Conservation (phyloP, 2,113 vertebrate species). For the Cnemophilus loriae region DNA sequence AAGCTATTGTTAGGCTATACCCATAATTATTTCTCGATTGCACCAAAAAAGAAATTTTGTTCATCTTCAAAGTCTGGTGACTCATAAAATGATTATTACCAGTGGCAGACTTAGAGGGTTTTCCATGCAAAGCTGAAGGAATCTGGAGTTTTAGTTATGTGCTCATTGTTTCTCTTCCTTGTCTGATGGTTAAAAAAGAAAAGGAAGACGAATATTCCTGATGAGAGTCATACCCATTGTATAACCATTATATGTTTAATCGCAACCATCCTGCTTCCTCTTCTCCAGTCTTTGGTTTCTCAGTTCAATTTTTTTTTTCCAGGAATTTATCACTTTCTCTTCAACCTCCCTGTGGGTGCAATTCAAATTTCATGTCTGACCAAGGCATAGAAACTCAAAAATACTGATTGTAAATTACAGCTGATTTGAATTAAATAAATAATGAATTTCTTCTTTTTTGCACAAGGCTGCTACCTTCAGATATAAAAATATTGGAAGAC, state of each 20-base stretch:
- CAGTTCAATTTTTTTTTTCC: accelerated
- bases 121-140: background rate
- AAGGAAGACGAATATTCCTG: background rate
- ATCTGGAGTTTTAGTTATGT: background rate
- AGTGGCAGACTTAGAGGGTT: background rate
- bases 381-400: background rate
- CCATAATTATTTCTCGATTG: background rate
- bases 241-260: background rate
- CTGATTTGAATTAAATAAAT: background rate
- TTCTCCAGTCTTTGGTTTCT: background rate
- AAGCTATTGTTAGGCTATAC: background rate
- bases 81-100: background rate
- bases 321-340: background rate
- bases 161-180: background rate
- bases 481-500: background rate
- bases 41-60: background rate
- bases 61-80: background rate
- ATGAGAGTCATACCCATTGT: background rate
- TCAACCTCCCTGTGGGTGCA: background rate
- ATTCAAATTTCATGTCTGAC: background rate
- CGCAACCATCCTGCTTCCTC: background rate
- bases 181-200: background rate
- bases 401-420: background rate
- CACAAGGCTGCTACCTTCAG: background rate
- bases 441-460: background rate